Evolutionary conservation across 2,797 vertebrate species (phyloP), one percentile per base, ranked within the genome.

Genomic region (Leptodactylus fallax): DNA sequence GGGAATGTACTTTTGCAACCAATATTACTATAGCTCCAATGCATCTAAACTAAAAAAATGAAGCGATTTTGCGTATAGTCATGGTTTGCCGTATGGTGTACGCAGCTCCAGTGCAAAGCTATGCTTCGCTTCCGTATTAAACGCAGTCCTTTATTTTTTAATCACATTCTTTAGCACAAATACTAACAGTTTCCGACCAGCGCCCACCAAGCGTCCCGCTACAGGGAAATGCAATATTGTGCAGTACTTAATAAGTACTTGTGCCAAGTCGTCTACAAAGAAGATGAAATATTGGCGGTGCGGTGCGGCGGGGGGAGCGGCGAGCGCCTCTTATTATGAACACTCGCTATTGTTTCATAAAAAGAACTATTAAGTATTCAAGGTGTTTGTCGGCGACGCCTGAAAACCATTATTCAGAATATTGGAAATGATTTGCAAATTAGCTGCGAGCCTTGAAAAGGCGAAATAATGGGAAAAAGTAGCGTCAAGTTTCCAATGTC

Each of bases 301-400:
- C 4, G 47, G 17, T 0, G 36, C 16, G 10, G 53, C 12, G 21
- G 83, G 67, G 69, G 45, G 53, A 55, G 67, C 60, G 14, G 14
- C 60, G n/a, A 36, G n/a, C 36, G 7, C 45, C 83, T 53, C 19
- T 23, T 67, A 81, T 72, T 81, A 81, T 63, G n/a, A 81, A 87
- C 58, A n/a, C 72, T 61, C 79, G 25, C 36, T 61, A 36, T 49
- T 61, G 82, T 81, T 81, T 87, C 85, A 87, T 87, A 76, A 87
- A 76, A 56, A 76, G 67, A 81, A 63, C 27, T 27, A 87, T 87
- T 76, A 87, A 87, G 79, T 81, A 87, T 87, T 87, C 79, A 87
- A 74, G 69, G n/a, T 81, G 85, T 81, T 87, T 81, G 85, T 81
- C 55, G 74, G 67, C 1, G 51, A 16, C 56, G 56, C 21, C 45